Base-by-base conservation (phyloP, 2,113 vertebrate genomes). In the Calonectris borealis region DNA sequence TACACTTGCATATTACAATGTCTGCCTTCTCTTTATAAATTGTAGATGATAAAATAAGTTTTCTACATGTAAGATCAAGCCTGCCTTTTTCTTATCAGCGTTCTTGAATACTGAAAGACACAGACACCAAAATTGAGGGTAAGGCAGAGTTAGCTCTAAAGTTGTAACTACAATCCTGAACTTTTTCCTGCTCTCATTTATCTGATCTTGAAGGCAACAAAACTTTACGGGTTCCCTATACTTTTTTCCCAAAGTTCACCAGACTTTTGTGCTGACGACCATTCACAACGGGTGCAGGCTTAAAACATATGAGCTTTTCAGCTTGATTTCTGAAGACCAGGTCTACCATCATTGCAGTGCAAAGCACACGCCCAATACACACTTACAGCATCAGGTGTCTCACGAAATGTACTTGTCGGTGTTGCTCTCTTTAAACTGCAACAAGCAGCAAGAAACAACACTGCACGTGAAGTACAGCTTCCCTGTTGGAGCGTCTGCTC, bases 1-100 rank as follows among this genome's bases (percentile, higher is more conserved):
- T 88, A 80, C 55, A 69, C 46, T 88, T 94, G 72, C 66, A 55
- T 36, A 91, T 68, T 88, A 76, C 65, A 65, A 32, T 16, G 38
- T 91, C 31, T 95, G 61, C 65, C 72, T 95, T 88, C 48, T 94
- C 77, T 78, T 80, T 49, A 82, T 64, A 72, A 96, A 91, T 5
- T 88, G 38, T 77, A 94, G 81, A 93, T 88, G 58, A 94, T 40
- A 80, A 80, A 96, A n/a, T 20, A 86, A 55, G 10, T 79, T 72
- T 70, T 85, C 54, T 52, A 70, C 16, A 26, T 4, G 3, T 15
- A 84, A 60, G 12, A 73, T 27, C 14, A 88, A 81, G 42, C 38
- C 24, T 64, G 8, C 19, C 11, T 38, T 61, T 82, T 79, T 55
- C 31, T 57, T 64, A 49, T 62, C 46, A 11, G 25, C 6, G 7